Conservation (phyloP, 2,797 vertebrate genomes). For the Cossypha caffra region DNA sequence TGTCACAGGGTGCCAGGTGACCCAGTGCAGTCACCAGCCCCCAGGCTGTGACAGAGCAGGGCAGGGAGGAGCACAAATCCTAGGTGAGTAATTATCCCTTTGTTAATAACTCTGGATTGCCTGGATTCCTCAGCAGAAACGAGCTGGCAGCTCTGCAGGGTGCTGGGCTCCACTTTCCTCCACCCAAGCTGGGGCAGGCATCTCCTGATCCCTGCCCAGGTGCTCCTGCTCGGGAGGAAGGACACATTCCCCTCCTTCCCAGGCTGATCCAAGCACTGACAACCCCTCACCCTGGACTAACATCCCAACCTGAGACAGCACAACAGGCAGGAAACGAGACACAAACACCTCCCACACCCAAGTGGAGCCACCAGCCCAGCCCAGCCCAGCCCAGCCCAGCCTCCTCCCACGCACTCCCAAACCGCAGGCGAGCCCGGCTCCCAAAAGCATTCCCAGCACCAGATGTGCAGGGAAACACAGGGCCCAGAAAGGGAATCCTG, state of each 20-base stretch:
- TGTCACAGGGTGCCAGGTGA: not conserved
- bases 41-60: not conserved
- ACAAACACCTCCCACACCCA: not conserved
- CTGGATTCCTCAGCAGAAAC: not conserved
- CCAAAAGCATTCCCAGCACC: not conserved
- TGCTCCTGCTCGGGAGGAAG: not conserved
- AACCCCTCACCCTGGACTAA: fast-evolving
- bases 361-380: not conserved
- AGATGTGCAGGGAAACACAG: not conserved
- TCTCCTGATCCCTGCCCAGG: not conserved
- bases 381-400: not conserved
- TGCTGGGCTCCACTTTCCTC: fast-evolving
- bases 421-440: fast-evolving
- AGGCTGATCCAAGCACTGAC: not conserved
- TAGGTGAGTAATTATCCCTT: not conserved
- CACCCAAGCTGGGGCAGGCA: not conserved
- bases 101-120: not conserved
- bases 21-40: not conserved
- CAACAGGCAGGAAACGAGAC: not conserved
- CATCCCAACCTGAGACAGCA: not conserved
- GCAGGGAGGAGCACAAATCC: not conserved
- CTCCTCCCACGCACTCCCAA: not conserved
- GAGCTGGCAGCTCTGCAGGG: not conserved
- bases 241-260: not conserved
- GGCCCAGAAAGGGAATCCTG: not conserved